Evolutionary conservation across 2,888 invertebrate genomes (phyloP).

Genomic region (Apotomis capreana): DNA sequence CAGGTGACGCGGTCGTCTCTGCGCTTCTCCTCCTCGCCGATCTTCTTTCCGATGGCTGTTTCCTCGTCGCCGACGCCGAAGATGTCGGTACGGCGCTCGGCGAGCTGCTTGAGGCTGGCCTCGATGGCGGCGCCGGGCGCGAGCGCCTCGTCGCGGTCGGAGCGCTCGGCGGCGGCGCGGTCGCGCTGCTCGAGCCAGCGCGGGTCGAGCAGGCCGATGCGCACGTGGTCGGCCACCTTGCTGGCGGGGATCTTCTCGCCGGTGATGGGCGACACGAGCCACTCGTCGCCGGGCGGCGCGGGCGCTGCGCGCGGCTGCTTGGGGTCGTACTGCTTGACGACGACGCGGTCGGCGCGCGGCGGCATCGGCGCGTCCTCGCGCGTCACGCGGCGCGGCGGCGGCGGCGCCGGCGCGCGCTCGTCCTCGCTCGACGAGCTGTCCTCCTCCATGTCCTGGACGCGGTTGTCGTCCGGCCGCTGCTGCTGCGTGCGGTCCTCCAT

Average conservation of each 20-base stretch:
- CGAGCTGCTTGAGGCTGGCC: conserved; percentile 94
- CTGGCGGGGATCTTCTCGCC: conserved; percentile 98
- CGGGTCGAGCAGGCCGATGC: conserved; percentile 97
- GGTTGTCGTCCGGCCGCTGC: conserved; percentile 72
- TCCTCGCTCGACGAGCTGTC: conserved; percentile 87
- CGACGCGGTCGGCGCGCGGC: conserved; percentile 94
- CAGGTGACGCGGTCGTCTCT: conserved; percentile 97
- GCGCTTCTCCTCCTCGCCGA: conserved; percentile 94
- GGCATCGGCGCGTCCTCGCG: conserved; percentile 88
- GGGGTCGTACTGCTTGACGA: conserved; percentile 99
- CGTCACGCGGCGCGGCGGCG: conserved; percentile 61
- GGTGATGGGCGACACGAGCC: conserved; percentile 98
- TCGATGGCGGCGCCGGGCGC: conserved; percentile 94
- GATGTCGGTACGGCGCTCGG: conserved; percentile 99
- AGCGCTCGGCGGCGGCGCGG: conserved; percentile 95
- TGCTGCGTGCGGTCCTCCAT: conserved; percentile 86
- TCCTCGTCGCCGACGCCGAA: conserved; percentile 99
- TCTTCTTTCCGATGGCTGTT: conserved; percentile 99
- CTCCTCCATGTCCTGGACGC: conserved; percentile 96
- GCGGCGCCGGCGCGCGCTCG: conserved; percentile 57
- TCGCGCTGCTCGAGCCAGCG: conserved; percentile 99
- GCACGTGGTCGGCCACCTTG: conserved; percentile 99
- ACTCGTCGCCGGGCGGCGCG: conserved; percentile 88
- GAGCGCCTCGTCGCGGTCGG: conserved; percentile 88
- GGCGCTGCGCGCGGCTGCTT: conserved; percentile 86